Evolutionary conservation across 2,797 vertebrate species (phyloP), one percentile per base, ranked within the genome.

Genomic region (Xiphorhynchus erythropygius): DNA sequence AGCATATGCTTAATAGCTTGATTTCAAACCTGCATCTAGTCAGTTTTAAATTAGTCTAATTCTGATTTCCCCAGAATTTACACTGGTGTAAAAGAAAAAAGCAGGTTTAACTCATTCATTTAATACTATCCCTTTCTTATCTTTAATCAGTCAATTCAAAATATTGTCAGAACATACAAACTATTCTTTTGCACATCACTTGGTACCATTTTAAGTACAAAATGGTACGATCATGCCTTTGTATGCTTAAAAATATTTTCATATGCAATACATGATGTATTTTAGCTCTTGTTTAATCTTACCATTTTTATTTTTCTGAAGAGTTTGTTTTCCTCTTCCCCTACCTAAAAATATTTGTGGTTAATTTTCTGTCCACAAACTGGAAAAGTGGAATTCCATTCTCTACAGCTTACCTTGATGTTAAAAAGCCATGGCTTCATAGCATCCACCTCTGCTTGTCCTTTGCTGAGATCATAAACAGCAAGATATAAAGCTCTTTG

Each of bases 401-500:
- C 78, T 80, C 32, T 62, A 32, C 16, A 60, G 47, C 47, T 93
- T 70, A 99, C 99, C 97, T 99, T 99, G 95, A 99, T 99, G 96
- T 99, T 99, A 96, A 99, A 99, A 86, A 99, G 98, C 99, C 99
- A 99, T 0, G 99, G 99, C 93, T 99, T 99, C 96, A 99, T 98
- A 52, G 98, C 98, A 22, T 99, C 99, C 89, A 99, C 98, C 94
- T 99, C 98, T 57, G 97, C 93, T 77, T 97, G 97, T 87, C 99
- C 99, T 97, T 98, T 99, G 97, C 99, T 99, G 89, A 99, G 97
- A 97, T 99, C 98, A 90, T 99, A 99, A 44, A 99, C 98, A 68
- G 99, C 99, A 70, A 99, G 98, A 96, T 99, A 99, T 13, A 99
- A 97, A 16, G 99, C 99, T 90, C 99, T 98, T 76, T 98, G 98